phyloP scores from a whole-genome alignment of 1,140 invertebrate species.

The Lamellibrachia luymesi region DNA sequence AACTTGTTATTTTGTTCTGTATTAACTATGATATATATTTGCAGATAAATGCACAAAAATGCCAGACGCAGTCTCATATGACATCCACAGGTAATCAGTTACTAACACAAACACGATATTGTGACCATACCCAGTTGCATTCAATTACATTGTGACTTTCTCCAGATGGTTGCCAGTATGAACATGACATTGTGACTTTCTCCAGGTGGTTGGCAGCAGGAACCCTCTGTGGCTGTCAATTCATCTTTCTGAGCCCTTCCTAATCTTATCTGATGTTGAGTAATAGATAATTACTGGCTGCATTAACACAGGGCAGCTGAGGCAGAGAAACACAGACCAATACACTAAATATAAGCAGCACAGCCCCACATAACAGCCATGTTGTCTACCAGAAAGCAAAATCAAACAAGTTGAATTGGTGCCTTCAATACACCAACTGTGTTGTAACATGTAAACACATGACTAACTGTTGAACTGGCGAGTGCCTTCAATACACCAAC shows the following conservation, averaged over 20 bases:
- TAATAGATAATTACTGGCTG: not conserved
- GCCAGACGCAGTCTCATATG: not conserved
- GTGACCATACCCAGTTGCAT: not conserved
- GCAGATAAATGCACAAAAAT: too few relatives aligned
- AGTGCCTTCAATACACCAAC: too few relatives aligned
- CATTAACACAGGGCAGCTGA: not conserved
- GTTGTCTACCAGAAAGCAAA: not conserved
- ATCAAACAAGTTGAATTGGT: not conserved
- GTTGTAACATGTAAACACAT: not conserved
- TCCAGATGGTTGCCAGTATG: not conserved
- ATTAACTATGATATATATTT: too few relatives aligned
- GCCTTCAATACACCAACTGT: not conserved
- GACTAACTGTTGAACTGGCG: too few relatives aligned
- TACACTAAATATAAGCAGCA: not conserved
- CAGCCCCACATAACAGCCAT: too few relatives aligned
- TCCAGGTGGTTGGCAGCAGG: not conserved
- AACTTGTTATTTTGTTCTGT: too few relatives aligned
- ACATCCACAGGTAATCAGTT: not conserved
- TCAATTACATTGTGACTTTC: not conserved
- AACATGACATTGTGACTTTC: not conserved
- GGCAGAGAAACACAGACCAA: not conserved
- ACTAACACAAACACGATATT: not conserved
- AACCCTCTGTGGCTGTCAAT: not conserved
- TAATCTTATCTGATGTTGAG: not conserved
- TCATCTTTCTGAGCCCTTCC: not conserved